A percentile compares a stretch with the other conserved stretches of the same genome.
Conservation (phyloP, 2,113 vertebrate genomes). For the Sander vitreus region DNA sequence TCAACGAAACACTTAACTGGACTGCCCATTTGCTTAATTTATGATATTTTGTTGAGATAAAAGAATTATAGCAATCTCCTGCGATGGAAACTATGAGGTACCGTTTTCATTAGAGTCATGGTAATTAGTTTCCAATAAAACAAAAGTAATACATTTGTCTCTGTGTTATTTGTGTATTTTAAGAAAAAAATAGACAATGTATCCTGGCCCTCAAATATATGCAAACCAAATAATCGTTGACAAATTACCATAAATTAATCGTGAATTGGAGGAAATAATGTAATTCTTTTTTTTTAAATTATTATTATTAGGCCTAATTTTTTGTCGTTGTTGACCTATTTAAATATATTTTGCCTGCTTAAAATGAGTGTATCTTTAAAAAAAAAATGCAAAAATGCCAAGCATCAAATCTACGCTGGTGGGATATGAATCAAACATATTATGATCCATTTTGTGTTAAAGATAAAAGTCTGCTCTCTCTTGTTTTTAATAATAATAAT, state of each 20-base stretch:
- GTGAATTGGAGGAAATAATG: not conserved
- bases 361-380: not conserved
- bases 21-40: constrained; percentile 84
- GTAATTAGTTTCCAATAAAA: constrained; percentile 86
- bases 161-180: constrained; percentile 80
- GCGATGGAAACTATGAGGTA: constrained; percentile 81
- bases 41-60: constrained; percentile 83
- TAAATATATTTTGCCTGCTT: not conserved
- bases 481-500: too few relatives aligned
- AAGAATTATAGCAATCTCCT: constrained; percentile 73
- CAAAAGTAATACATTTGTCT: constrained; percentile 78
- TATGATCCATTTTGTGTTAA: not conserved
- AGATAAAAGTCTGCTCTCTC: constrained; percentile 30
- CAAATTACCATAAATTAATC: not conserved
- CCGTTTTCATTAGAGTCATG: constrained; percentile 80
- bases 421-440: constrained; percentile 14
- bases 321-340: not conserved
- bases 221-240: not conserved
- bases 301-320: not conserved
- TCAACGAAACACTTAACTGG: constrained; percentile 79
- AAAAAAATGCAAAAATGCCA: not conserved
- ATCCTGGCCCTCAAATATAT: not conserved
- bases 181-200: not conserved
- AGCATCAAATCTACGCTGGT: not conserved
- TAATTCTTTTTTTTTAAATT: not conserved